Evolutionary conservation across 2,113 vertebrate genomes (phyloP), one percentile per base, ranked within the genome.

Genomic region (Ibidorhyncha struthersii): DNA sequence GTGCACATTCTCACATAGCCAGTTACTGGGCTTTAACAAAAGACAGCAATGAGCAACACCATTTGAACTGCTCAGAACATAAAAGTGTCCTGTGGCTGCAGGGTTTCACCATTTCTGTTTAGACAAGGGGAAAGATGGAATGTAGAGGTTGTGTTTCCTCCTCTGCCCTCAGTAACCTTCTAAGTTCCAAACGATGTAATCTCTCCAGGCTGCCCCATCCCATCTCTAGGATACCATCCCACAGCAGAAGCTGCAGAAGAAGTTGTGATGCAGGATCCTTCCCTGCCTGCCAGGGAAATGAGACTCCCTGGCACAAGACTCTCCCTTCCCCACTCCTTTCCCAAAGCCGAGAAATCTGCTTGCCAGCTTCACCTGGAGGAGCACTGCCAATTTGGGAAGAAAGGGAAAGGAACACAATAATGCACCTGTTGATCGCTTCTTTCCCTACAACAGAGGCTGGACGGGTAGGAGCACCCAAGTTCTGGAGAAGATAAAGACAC

Each of bases 401-500:
- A 93, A 90, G 19, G 8, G 52, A 88, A 92, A 88, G 34, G 17
- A 95, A 61, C 49, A 62, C 41, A 47, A 29, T 38, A 90, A 88
- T 92, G 49, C 2, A 3, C 27, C 7, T 53, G n/a, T 40, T 65
- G 27, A 56, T 53, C 0, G 0, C 36, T 69, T 89, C 40, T 49
- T 88, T 90, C 53, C 56, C 82, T 83, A n/a, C 40, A 80, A 50
- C 20, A 61, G 36, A 63, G 27, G 49, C 49, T 80, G 76, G 34
- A 52, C 0, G 3, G 40, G 20, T 26, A 77, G 71, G 17, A 74
- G 34, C 52, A 93, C 53, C 40, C 79, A 90, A 45, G 13, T 34
- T 96, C 67, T 87, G 58, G 21, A 83, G 76, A 70, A 73, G 36
- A 77, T 67, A 73, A 72, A 95, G 76, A 72, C 84, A 50, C 47